Conservation (phyloP, 2,113 vertebrate genomes). For the Passer montanus region DNA sequence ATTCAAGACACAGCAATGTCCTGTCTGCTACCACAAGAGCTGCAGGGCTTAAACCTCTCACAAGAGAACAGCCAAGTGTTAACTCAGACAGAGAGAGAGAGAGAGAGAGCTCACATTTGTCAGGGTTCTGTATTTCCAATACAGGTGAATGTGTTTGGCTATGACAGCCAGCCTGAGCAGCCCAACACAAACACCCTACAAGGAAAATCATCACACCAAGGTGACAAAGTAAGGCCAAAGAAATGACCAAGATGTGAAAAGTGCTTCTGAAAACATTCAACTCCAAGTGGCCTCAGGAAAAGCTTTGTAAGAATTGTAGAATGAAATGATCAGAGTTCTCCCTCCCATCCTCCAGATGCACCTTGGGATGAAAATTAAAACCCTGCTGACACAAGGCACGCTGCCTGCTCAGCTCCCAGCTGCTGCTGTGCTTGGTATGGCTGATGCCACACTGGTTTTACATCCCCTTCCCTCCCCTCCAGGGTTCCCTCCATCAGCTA, state of each 20-base stretch:
- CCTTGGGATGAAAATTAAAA: neutral
- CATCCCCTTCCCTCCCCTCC: neutral
- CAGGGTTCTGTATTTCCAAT: neutral
- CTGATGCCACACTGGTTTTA: neutral
- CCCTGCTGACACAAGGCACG: accelerated
- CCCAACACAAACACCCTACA: neutral
- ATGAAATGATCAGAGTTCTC: neutral
- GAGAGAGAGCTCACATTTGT: neutral
- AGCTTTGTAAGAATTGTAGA: neutral
- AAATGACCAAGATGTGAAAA: neutral
- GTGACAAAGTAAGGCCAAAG: neutral
- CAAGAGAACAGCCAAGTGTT: neutral
- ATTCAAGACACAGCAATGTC: neutral
- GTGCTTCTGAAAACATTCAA: neutral
- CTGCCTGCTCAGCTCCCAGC: neutral
- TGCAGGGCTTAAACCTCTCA: neutral
- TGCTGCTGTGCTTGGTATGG: neutral
- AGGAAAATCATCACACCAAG: neutral
- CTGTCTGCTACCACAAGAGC: neutral
- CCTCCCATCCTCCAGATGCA: neutral
- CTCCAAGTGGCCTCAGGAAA: neutral
- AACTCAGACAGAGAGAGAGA: neutral
- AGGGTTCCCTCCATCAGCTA: neutral
- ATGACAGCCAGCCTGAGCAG: neutral
- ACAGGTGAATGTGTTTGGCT: neutral